phyloP scores from a whole-genome alignment of 2,113 vertebrate genomes.

The Empidonax traillii region DNA sequence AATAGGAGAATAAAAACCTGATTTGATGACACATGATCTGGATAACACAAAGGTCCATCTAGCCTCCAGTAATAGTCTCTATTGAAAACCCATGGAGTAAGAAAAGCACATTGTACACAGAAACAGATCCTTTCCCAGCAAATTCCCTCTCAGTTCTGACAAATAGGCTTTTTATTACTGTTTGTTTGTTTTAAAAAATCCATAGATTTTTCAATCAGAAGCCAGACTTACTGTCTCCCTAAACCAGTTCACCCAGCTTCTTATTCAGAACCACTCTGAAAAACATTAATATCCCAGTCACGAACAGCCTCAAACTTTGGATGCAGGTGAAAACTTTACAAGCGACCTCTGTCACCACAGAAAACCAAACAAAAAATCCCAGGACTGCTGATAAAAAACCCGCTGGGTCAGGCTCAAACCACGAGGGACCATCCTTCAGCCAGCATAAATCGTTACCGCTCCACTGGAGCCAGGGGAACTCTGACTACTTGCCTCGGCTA shows the following conservation, averaged over 20 bases:
- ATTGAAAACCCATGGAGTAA: not conserved
- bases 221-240: not conserved
- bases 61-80: not conserved
- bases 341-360: not conserved
- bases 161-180: not conserved
- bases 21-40: not conserved
- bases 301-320: not conserved
- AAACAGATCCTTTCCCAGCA: not conserved
- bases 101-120: not conserved
- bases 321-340: not conserved
- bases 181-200: not conserved
- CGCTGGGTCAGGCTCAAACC: not conserved
- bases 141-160: not conserved
- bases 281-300: not conserved
- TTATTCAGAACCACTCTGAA: not conserved
- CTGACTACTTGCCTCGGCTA: not conserved
- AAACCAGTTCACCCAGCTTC: not conserved
- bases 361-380: not conserved
- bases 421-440: not conserved
- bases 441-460: not conserved
- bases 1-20: not conserved
- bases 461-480: not conserved
- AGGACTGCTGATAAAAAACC: not conserved
- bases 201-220: not conserved
- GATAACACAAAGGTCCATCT: not conserved